These are phyloP conservation scores for Myotis planiceps DNA, from an alignment of 2,797 vertebrate species.

Conservation along the genomic window DNA sequence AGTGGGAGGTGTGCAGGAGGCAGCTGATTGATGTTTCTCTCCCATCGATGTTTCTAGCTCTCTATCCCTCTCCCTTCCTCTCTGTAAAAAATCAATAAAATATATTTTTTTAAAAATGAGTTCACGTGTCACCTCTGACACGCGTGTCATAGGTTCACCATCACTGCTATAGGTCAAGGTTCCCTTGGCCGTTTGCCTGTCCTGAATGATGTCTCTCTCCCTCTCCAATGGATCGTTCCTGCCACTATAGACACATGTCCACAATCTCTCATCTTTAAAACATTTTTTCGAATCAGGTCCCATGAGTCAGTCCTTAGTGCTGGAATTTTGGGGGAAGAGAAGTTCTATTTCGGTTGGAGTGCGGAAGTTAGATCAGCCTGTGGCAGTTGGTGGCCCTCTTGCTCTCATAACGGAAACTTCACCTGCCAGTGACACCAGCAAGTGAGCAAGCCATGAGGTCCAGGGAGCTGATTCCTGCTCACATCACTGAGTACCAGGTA, in stretches of 20 bases:
- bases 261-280: background rate
- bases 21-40: too few relatives aligned
- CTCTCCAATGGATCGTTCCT: background rate
- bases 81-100: too few relatives aligned
- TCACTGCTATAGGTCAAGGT: background rate
- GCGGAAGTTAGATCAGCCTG: background rate
- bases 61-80: too few relatives aligned
- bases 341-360: background rate
- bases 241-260: background rate
- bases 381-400: background rate
- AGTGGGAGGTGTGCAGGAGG: too few relatives aligned
- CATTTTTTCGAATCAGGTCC: background rate
- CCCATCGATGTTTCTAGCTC: too few relatives aligned
- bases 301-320: background rate
- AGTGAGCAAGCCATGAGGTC: background rate
- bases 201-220: background rate
- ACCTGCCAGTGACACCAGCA: background rate
- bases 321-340: background rate
- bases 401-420: background rate
- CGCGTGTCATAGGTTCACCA: too few relatives aligned
- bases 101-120: too few relatives aligned
- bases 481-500: background rate
- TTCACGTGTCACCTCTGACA: too few relatives aligned
- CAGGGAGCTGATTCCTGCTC: background rate
- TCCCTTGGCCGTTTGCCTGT: background rate